phyloP scores from a whole-genome alignment of 2,113 vertebrate species.

The Candoia aspera region DNA sequence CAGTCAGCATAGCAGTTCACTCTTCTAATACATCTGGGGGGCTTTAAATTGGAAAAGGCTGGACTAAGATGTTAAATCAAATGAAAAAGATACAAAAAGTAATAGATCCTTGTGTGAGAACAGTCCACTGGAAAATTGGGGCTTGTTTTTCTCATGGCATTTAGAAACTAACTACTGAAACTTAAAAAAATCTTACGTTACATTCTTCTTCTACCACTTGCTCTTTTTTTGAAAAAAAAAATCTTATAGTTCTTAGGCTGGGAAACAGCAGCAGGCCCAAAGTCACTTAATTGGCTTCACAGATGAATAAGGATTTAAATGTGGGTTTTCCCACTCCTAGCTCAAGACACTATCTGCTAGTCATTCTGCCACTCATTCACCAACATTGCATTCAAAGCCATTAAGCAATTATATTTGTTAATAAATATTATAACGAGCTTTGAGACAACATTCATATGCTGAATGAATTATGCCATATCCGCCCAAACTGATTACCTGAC shows the following conservation, averaged over 20 bases:
- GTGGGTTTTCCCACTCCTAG: too few relatives aligned
- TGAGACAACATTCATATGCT: neutral
- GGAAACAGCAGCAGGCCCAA: neutral
- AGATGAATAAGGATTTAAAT: neutral
- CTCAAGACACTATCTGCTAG: neutral
- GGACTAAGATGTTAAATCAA: neutral
- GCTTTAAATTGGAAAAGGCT: neutral
- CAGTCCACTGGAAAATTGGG: too few relatives aligned
- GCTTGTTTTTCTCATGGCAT: neutral
- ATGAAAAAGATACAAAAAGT: neutral
- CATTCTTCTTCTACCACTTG: neutral
- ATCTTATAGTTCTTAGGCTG: neutral
- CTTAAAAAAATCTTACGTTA: neutral
- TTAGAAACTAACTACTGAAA: neutral
- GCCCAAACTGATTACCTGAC: constrained; percentile 82
- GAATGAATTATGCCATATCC: neutral
- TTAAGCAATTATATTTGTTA: neutral
- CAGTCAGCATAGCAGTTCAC: neutral
- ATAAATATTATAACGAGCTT: neutral
- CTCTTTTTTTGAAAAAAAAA: neutral
- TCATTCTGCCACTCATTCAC: neutral
- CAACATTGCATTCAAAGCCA: neutral
- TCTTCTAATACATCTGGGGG: neutral
- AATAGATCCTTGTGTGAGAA: neutral
- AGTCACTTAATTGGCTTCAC: neutral